phyloP scores from a whole-genome alignment of 2,113 vertebrate species.

The Spermophilus dauricus region DNA sequence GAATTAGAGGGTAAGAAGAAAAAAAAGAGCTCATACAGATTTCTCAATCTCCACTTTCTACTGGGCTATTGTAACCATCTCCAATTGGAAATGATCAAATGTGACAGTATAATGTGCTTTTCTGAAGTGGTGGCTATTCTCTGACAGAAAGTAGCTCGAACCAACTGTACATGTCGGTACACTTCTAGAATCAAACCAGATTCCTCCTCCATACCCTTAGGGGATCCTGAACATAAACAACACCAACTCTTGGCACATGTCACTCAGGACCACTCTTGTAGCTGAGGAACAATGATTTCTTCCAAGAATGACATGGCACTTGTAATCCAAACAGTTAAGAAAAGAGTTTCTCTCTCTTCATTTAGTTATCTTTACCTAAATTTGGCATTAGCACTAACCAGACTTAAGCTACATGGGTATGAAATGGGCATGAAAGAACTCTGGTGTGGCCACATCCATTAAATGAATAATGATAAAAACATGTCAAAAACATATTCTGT shows the following conservation, averaged over 20 bases:
- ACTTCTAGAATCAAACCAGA: slow-evolving; percentile 55
- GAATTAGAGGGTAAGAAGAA: not conserved
- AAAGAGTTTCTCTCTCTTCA: slow-evolving; percentile 31
- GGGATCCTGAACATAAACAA: slow-evolving; percentile 66
- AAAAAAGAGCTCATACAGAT: not conserved
- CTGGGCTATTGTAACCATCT: slow-evolving; percentile 56
- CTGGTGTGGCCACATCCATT: slow-evolving; percentile 69
- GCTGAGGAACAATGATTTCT: slow-evolving; percentile 4
- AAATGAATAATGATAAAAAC: slow-evolving; percentile 78
- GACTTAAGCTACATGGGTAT: slow-evolving; percentile 79
- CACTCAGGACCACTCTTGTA: slow-evolving; percentile 25
- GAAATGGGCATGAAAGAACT: slow-evolving; percentile 75
- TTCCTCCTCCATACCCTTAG: slow-evolving; percentile 53
- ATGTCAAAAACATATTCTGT: not conserved
- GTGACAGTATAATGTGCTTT: slow-evolving; percentile 59
- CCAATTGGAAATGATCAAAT: slow-evolving; percentile 38
- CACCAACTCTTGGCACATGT: slow-evolving; percentile 55
- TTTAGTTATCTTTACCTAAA: slow-evolving; percentile 83
- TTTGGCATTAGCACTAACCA: slow-evolving; percentile 79
- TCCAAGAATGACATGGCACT: slow-evolving; percentile 29
- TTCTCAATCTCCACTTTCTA: slow-evolving; percentile 46
- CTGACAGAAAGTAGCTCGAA: slow-evolving; percentile 45
- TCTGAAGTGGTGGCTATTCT: slow-evolving; percentile 69
- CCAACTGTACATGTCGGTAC: slow-evolving; percentile 33
- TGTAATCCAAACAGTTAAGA: not conserved